Evolutionary conservation across 2,888 invertebrate species (phyloP), one percentile per base, ranked within the genome.

Genomic region (Heteromurus nitidus): DNA sequence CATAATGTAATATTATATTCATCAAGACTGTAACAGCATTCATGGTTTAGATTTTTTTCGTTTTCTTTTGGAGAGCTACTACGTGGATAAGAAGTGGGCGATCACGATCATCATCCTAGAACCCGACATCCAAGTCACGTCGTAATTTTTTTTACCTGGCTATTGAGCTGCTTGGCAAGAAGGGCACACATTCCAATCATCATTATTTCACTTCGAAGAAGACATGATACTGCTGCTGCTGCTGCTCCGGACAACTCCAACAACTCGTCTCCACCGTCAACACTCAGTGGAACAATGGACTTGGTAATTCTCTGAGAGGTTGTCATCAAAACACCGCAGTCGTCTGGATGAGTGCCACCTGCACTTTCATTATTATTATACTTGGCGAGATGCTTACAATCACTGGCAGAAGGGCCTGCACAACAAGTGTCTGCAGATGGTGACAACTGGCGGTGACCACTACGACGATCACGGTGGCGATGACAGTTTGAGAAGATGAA

Each of bases 1-100:
- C 84, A 84, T 84, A 70, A n/a, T n/a, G n/a, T 67, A 74, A 42
- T 11, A 44, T 74, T 77, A 50, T 68, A n/a, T 50, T n/a, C n/a
- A n/a, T n/a, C n/a, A n/a, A n/a, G n/a, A n/a, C n/a, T n/a, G n/a
- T n/a, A n/a, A n/a, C n/a, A n/a, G n/a, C n/a, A n/a, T 30, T 74
- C 68, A 69, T 70, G 58, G 62, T 28, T 64, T 50, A 65, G 58
- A 69, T 24, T 55, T 24, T 24, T 31, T 31, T 36, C 20, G 36
- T 67, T 60, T 47, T 30, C n/a, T 47, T 47, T 5, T 36, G 36
- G 36, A 36, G 47, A 50, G 31, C 73, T 80, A 80, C 80, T 80
- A 80, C 74, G 80, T 80, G 55, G 68, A 73, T 55, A 73, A 67
- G 9, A 31, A 7, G 65, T 67, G 42, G 47, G 28, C 26, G 2